These are phyloP conservation scores for Daboia siamensis DNA, from an alignment of 2,113 vertebrate species.

Conservation along the genomic window DNA sequence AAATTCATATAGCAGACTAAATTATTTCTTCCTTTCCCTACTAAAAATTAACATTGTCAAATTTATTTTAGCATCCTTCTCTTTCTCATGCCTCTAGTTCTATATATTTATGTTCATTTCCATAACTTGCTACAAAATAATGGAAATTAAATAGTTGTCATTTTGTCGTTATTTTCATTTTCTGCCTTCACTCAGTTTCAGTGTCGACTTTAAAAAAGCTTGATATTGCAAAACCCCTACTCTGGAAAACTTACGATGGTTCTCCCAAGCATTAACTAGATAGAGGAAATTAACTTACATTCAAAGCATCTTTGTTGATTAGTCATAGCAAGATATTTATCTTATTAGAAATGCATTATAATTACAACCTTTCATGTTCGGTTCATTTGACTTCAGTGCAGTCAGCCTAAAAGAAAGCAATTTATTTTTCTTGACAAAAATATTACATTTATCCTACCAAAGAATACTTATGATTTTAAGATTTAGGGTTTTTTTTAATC, in stretches of 20 bases:
- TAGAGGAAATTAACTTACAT: neutral
- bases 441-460: neutral
- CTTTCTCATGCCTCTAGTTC: neutral
- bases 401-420: neutral
- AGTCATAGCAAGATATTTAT: neutral
- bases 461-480: neutral
- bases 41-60: neutral
- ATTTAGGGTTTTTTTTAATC: neutral
- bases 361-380: neutral
- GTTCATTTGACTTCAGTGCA: neutral
- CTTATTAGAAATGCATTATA: neutral
- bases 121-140: neutral
- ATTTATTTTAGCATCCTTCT: neutral
- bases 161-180: slow-evolving; percentile 8
- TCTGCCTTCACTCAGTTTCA: slow-evolving; percentile 6
- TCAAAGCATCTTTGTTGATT: neutral
- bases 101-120: neutral
- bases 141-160: neutral
- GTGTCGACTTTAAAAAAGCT: slow-evolving; percentile 9
- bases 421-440: neutral
- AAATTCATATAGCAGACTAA: neutral
- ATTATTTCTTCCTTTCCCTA: neutral
- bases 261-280: neutral
- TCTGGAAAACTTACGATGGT: neutral
- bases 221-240: slow-evolving; percentile 1